Conservation (phyloP, 2,888 invertebrate species). For the Oxystoma pomonae region DNA sequence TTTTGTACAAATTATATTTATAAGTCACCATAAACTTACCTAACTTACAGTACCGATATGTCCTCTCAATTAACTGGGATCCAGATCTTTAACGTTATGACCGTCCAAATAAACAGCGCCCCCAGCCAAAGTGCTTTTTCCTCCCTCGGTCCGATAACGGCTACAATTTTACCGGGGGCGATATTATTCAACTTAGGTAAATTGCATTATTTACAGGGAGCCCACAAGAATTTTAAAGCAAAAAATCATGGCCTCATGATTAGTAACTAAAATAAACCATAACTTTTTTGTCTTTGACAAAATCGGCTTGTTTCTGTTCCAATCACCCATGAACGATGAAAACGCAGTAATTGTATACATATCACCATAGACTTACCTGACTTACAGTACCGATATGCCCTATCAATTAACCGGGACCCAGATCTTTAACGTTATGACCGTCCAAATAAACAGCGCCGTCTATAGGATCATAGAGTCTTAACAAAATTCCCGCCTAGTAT, state of each 20-base stretch:
- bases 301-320: too few relatives aligned
- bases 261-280: too few relatives aligned
- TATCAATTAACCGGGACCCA: slow-evolving; percentile 84
- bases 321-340: too few relatives aligned
- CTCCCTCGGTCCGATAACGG: slow-evolving; percentile 83
- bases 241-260: too few relatives aligned
- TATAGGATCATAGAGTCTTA: slow-evolving; percentile 83
- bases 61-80: slow-evolving; percentile 79
- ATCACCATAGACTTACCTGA: slow-evolving; percentile 57
- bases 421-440: slow-evolving; percentile 64
- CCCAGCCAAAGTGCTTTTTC: slow-evolving; percentile 88
- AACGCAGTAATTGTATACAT: too few relatives aligned
- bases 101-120: slow-evolving; percentile 76
- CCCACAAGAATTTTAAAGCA: too few relatives aligned
- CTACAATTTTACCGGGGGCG: slow-evolving; percentile 66
- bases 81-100: slow-evolving; percentile 66
- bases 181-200: too few relatives aligned
- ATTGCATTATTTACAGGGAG: too few relatives aligned
- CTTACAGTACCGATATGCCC: slow-evolving; percentile 85
- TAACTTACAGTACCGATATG: slow-evolving; percentile 89
- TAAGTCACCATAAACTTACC: too few relatives aligned
- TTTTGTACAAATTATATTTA: too few relatives aligned
- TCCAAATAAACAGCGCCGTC: slow-evolving; percentile 71
- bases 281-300: too few relatives aligned
- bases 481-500: slow-evolving; percentile 81